Evolutionary conservation across 2,888 invertebrate genomes (phyloP).

Genomic region (Acanthopleura granulata): DNA sequence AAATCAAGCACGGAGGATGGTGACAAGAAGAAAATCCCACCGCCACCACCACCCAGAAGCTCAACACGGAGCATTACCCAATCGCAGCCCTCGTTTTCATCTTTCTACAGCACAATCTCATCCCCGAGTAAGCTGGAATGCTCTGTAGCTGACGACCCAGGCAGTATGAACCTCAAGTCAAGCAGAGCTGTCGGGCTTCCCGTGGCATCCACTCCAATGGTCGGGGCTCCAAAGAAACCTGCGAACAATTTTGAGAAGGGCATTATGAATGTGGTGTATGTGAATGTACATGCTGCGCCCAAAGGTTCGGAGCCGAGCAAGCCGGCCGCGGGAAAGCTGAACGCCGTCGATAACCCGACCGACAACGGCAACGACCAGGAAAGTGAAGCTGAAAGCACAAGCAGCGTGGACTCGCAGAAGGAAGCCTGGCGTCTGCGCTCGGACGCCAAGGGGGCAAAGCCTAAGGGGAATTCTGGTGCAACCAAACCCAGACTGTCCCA

Average conservation of each 20-base stretch:
- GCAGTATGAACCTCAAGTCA: background rate
- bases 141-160: background rate
- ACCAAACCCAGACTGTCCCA: background rate
- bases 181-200: background rate
- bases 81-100: background rate
- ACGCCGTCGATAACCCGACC: background rate
- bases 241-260: constrained; percentile 12
- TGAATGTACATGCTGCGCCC: background rate
- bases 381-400: constrained; percentile 4
- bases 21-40: constrained; percentile 5
- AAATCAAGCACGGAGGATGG: background rate
- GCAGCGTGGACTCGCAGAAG: constrained; percentile 6
- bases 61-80: background rate
- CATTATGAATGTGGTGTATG: constrained; percentile 10
- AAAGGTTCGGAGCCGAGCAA: too few relatives aligned
- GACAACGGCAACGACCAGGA: background rate
- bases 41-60: constrained; percentile 4
- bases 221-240: background rate
- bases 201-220: constrained; percentile 8
- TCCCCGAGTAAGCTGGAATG: constrained; percentile 2
- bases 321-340: background rate
- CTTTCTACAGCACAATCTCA: background rate
- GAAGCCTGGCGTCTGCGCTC: background rate
- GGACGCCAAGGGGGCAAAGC: background rate
- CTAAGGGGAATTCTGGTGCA: background rate